Evolutionary conservation across 2,113 vertebrate species (phyloP), one percentile per base, ranked within the genome.

Genomic region (Cyanoramphus novaezelandiae): DNA sequence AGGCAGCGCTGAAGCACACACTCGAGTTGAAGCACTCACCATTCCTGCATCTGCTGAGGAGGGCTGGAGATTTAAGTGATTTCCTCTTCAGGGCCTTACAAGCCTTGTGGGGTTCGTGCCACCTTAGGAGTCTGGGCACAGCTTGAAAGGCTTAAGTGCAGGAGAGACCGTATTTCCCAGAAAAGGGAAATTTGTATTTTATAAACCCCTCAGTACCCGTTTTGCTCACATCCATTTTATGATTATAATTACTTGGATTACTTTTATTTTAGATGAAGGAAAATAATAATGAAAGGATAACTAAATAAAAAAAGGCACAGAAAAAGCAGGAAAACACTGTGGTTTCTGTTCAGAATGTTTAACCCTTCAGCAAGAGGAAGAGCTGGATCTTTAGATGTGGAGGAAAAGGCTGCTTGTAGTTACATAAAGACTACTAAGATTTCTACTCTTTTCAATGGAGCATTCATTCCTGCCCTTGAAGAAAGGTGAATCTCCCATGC

Each of bases 161-260:
- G 64, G 65, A 78, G 80, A 92, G 86, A 86, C 68, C 20, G 1
- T 39, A 86, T 93, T 96, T 96, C 92, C 93, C 90, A 93, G 92
- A 81, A 92, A 96, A 92, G 53, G 87, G 72, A 94, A 96, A 94
- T 86, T 84, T 82, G 65, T 71, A 24, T 94, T 96, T 97, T 93
- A 97, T 81, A 94, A 95, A 94, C 79, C 93, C 93, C 86, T 0
- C 47, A 88, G 88, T 63, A 78, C 93, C 76, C 60, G 19, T 96
- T 88, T 78, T 96, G 55, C 80, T 95, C 90, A 90, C 95, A 62
- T 90, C 72, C 88, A 94, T 95, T 96, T 96, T 96, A 96, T 88
- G 50, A 65, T 96, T 95, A 81, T 94, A 93, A 95, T 96, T 95
- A 90, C 85, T 79, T 82, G 47, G 94, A 91, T 95, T 86, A 84